Base-by-base conservation (phyloP, 2,797 vertebrate species). In the Tolypeutes matacus region DNA sequence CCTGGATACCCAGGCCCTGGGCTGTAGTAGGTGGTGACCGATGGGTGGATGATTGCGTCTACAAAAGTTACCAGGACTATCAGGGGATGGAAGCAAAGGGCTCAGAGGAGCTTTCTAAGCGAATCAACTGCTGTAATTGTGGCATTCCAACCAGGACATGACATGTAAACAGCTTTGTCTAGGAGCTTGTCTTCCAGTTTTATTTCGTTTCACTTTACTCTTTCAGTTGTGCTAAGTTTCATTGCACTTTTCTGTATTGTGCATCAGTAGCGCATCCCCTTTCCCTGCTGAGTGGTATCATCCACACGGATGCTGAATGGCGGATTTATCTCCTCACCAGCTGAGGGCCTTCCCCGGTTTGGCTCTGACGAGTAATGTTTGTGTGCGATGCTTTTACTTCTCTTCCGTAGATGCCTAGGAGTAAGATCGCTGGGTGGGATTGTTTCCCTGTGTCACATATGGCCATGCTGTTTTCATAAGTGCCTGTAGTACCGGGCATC, bases 231-330 rank as follows among this genome's bases (percentile, higher is more conserved):
- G 21, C 62, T 46, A 3, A 65, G 2, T 62, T 9, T 29, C 62
- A 29, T 4, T 20, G 15, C 12, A 12, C 20, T 25, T 42, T 25
- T 18, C 76, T 2, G 77, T 56, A 23, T 4, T 12, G 1, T 0
- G 29, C 13, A 0, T 39, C n/a, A 0, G 3, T 2, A 3, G 29
- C 2, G 31, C 21, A 9, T 49, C 14, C 31, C 3, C 5, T 25
- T 27, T 11, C 6, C 12, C 64, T 10, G 6, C 8, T 15, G n/a
- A 49, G 67, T 18, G 5, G 20, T 2, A 18, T 0, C 0, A 0
- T 3, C 0, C 3, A 6, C 1, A 1, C 3, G 4, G 8, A 1
- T 1, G 4, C 0, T 1, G 21, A 7, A 2, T 5, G 0, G 0
- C 0, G 9, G 6, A 6, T 14, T 56, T 17, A 0, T 7, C 42